Base-by-base conservation (phyloP, 1,140 invertebrate genomes). In the Cydia splendana region DNA sequence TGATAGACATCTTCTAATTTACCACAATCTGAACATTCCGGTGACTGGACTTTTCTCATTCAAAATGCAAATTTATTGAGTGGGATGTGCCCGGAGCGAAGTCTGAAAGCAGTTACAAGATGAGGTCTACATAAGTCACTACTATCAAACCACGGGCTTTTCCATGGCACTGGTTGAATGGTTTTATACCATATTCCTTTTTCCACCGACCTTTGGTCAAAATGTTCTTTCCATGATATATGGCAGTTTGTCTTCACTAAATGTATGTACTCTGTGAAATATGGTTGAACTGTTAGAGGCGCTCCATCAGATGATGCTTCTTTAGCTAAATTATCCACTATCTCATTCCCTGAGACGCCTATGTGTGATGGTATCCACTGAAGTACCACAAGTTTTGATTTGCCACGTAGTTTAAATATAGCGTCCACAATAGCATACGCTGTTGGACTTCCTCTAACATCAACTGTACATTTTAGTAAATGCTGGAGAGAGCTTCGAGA, bases 331-430 rank as follows among this genome's bases (percentile, higher is more conserved):
- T 18, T 6, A 30, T 77, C 76, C 12, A 62, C 76, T 3, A 30
- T 24, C 18, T 77, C 69, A 62, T 77, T 77, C 3, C 76, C 76
- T 15, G 15, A n/a, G 7, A 77, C 3, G 12, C 76, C 76, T 69
- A 73, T 77, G 18, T 48, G 75, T 10, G 75, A 76, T 48, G 75
- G 75, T 18, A 77, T 57, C 76, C 76, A 77, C 28, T 77, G 76
- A 12, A 77, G 28, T 1, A 10, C 15, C 12, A 77, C 38, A n/a
- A 12, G 2, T 69, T 73, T 51, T 76, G 24, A 13, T 28, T 4
- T 24, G 7, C n/a, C 5, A 7, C 13, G n/a, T 18, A 51, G 53
- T 48, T 73, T 57, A 4, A 48, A 18, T 24, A 76, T 69, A 24
- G 15, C 10, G 13, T 71, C 42, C 3, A 77, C 2, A 13, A 77